Evolutionary conservation across 2,113 vertebrate species (phyloP), one percentile per base, ranked within the genome.

Genomic region (Tragelaphus buxtoni): DNA sequence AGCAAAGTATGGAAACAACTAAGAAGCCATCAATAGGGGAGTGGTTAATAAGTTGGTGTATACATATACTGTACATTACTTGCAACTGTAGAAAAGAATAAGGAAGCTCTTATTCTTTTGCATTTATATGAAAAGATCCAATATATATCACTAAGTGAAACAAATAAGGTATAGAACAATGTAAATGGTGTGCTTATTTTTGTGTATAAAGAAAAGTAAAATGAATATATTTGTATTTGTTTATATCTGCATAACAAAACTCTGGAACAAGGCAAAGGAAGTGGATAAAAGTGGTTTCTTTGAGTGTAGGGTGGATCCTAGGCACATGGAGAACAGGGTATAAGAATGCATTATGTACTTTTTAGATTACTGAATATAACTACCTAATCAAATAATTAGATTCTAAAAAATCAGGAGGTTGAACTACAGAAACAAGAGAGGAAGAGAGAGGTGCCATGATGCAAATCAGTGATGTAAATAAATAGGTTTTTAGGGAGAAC

Each of bases 391-490:
- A 95, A 91, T 58, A 84, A 58, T 16, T 65, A 13, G 47, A 76
- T 88, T 85, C 88, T 61, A 12, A 74, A 69, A 95, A 97, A 53
- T 60, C 47, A 76, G 14, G 11, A 94, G 28, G 51, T 0, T 94
- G 26, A 88, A 82, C 18, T 55, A 95, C 32, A 92, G 88, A 94
- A 94, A 39, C 7, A 32, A 53, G n/a, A 89, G 8, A 47, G 1
- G 81, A 53, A 45, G 12, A 86, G 16, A 55, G 24, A 45, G 47
- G 42, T 6, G 11, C 47, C 95, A 24, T 18, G 94, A 49, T 28
- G n/a, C 16, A 90, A 95, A 88, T 53, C 82, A 80, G 81, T 72
- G 28, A 89, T 39, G 28, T 74, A 95, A 90, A 85, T 61, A 95
- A 93, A 84, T 0, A 92, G n/a, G 30, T 20, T 83, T 85, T 35